A percentile compares a stretch with the other conserved stretches of the same genome.
phyloP scores from a whole-genome alignment of 2,113 vertebrate genomes.

The Elephantulus edwardii region DNA sequence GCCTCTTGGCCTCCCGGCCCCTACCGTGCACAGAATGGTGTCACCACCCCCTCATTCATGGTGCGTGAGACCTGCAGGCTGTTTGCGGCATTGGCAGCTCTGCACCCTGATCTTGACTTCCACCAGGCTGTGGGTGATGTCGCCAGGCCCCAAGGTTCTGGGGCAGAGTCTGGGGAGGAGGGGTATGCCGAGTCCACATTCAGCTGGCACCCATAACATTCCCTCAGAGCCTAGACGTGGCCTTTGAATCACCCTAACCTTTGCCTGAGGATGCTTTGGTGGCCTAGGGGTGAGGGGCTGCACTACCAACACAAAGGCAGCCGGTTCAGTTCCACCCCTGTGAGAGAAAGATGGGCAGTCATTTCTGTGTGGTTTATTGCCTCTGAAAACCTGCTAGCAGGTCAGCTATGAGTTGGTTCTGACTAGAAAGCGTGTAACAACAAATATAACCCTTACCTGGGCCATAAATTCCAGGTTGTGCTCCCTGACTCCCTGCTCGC shows the following conservation, averaged over 20 bases:
- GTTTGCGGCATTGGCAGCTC: too few species aligned
- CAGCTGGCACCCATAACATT: background rate
- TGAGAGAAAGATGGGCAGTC: too few species aligned
- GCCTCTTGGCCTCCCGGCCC: background rate
- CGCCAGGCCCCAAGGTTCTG: background rate
- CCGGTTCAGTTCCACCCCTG: too few species aligned
- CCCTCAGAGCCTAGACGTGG: background rate
- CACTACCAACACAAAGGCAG: too few species aligned
- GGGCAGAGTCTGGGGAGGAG: background rate
- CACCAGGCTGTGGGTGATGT: background rate
- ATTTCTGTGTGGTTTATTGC: too few species aligned
- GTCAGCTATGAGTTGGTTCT: too few species aligned
- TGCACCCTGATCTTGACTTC: background rate
- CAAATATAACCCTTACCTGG: background rate
- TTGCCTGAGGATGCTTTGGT: too few species aligned
- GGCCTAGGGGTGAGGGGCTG: too few species aligned
- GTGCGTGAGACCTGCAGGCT: background rate
- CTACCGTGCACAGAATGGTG: background rate
- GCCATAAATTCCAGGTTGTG: too few species aligned
- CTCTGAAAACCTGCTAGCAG: too few species aligned
- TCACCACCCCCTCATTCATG: background rate
- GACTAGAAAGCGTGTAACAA: too few species aligned
- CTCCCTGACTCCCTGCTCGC: background rate
- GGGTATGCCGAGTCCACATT: rapidly evolving
- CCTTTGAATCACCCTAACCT: too few species aligned